Percentiles rank a stretch among this genome's conserved stretches.
Conservation (phyloP, 1,140 invertebrate species). For the Popillia japonica region DNA sequence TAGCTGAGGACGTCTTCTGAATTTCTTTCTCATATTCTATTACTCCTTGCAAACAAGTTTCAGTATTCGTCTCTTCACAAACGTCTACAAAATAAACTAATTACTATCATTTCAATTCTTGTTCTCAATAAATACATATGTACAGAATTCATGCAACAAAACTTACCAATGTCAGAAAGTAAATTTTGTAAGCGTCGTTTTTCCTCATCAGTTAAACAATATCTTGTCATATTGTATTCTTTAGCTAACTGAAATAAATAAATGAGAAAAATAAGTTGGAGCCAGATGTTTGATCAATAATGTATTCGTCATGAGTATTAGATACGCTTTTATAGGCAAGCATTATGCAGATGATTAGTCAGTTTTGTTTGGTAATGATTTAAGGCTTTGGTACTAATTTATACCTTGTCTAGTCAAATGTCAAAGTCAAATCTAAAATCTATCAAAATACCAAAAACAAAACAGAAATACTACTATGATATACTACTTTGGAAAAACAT, state of each 20-base stretch:
- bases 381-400: too few species aligned
- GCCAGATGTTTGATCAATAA: conserved; percentile 50
- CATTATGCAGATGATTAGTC: too few species aligned
- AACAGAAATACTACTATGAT: too few species aligned
- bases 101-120: too few species aligned
- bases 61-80: not conserved
- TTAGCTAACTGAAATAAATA: conserved; percentile 47
- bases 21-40: conserved; percentile 43
- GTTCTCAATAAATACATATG: too few species aligned
- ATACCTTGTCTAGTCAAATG: too few species aligned
- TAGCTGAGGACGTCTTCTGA: not conserved
- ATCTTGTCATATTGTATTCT: conserved; percentile 44
- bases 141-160: not conserved
- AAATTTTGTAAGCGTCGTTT: conserved; percentile 48
- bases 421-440: too few species aligned
- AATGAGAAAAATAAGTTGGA: not conserved
- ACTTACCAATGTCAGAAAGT: conserved; percentile 46
- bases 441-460: too few species aligned
- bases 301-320: too few species aligned
- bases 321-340: too few species aligned
- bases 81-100: not conserved
- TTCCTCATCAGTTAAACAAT: conserved; percentile 52
- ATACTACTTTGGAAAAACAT: too few species aligned
- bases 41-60: conserved; percentile 37
- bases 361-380: too few species aligned